Conservation (phyloP, 2,888 invertebrate species). For the Dinocampus coccinellae region DNA sequence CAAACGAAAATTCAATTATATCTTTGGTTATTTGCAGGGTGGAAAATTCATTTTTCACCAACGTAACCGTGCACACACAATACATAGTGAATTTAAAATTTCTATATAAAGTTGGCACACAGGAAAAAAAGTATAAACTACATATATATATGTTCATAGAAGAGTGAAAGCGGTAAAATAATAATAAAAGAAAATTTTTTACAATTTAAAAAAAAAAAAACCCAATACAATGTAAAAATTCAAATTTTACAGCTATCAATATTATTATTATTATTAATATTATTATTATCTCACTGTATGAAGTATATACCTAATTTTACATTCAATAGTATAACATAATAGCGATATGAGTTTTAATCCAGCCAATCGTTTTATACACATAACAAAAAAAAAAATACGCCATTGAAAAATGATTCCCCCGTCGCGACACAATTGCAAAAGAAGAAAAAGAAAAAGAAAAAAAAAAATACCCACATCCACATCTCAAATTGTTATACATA, state of each 20-base stretch:
- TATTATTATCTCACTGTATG: too few relatives aligned
- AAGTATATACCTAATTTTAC: neutral
- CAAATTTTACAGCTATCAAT: too few relatives aligned
- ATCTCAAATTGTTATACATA: neutral
- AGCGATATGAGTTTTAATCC: conserved; percentile 32
- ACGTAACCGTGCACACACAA: neutral
- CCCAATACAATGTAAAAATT: too few relatives aligned
- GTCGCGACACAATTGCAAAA: conserved; percentile 34
- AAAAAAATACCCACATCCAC: too few relatives aligned
- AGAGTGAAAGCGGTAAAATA: too few relatives aligned
- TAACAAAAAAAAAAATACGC: conserved; percentile 20
- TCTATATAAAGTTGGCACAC: neutral
- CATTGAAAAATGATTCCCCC: conserved; percentile 29
- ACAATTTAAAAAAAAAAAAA: too few relatives aligned
- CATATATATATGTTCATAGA: too few relatives aligned
- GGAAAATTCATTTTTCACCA: conserved; percentile 21
- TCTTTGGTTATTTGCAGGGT: neutral
- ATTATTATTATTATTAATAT: too few relatives aligned
- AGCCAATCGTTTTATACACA: conserved; percentile 33
- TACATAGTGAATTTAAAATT: neutral
- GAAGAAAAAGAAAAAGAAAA: too few relatives aligned
- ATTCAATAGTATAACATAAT: conserved; percentile 19
- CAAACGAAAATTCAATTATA: conserved; percentile 30
- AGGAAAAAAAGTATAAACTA: too few relatives aligned
- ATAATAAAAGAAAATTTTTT: too few relatives aligned